Evolutionary conservation across 1,140 invertebrate species (phyloP), one percentile per base, ranked within the genome.

Genomic region (Drosophila miranda): DNA sequence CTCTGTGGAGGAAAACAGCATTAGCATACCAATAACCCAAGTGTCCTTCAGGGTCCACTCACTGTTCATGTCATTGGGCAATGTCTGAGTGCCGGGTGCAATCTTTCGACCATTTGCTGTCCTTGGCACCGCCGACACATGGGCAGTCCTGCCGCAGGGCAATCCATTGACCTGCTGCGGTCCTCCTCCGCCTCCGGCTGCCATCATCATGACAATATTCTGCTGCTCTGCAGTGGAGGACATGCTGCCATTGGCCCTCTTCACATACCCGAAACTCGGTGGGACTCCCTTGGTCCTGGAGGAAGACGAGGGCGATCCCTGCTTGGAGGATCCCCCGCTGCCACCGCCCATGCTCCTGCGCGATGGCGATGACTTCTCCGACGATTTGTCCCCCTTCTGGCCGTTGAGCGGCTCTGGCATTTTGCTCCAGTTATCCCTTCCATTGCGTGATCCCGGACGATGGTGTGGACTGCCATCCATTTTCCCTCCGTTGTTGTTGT

Each of bases 41-140:
- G 5, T 13, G 19, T 34, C 1, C 1, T 23, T 2, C 3, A 14
- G 11, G 9, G 1, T 38, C 9, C 67, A 93, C 93, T 93, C 89
- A 94, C 94, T 94, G 86, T 93, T 93, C 30, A 96, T 92, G 75
- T 97, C 96, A 63, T 95, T 95, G 5, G 95, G 96, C 79, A 95
- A 94, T 0, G 96, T 97, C 91, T 97, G 97, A 0, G 96, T 97
- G 6, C 96, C 96, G 13, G 96, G 96, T 6, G 96, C 96, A 1
- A 96, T 94, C 92, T 96, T 96, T 6, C 97, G 95, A 92, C 97
- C 97, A 14, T 94, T 93, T 91, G 73, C 76, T 1, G 95, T 96
- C 77, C 95, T 92, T 6, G 96, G 95, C 16, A 97, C 95, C 1
- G 95, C 95, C 43, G 96, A 96, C 6, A 96, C 95, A 92, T 97